Base-by-base conservation (phyloP, 37 sponge, comb jelly and placozoan species). In the Spongia lamella region DNA sequence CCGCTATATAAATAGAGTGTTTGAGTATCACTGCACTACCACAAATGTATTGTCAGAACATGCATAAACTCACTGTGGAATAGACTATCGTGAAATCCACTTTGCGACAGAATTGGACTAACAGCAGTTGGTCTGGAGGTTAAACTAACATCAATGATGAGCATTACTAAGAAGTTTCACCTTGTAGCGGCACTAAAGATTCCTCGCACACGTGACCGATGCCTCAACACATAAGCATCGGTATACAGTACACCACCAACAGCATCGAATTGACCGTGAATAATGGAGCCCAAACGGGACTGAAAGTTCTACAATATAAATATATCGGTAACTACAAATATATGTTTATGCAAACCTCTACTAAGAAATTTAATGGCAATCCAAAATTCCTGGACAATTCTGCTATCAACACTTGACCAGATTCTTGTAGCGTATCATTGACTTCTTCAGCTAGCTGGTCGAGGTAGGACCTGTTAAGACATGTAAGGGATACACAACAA, bases 401-500 rank as follows among this genome's bases (percentile, higher is more conserved):
- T 22, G 96, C 65, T 0, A 98, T 49, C n/a, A 66, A 33, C 53
- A 90, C 39, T 15, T 86, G 73, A 3, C 99, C 99, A 37, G 87
- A 64, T 52, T 89, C 88, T 38, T 95, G 91, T 1, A 98, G 82
- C 0, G 60, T 87, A 37, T 98, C 99, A 85, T 95, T 95, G 37
- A 98, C 79, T 58, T 98, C 99, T n/a, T 89, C 87, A 72, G 87
- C 84, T 52, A 95, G 27, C 32, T 31, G 49, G 19, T 76, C 79
- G 11, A 95, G 50, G 79, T 95, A 98, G 5, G 56, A 36, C 52
- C 93, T 96, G n/a, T n/a, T n/a, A n/a, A n/a, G n/a, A 66, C 47
- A 38, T 2, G 50, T 16, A 49, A 66, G 39, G 1, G 38, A 72
- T 30, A 27, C 3, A 56, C 32, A 31, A 32, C 54, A 51, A 14